Conservation (phyloP, 2,888 invertebrate species). For the Drosophila vallismaia region DNA sequence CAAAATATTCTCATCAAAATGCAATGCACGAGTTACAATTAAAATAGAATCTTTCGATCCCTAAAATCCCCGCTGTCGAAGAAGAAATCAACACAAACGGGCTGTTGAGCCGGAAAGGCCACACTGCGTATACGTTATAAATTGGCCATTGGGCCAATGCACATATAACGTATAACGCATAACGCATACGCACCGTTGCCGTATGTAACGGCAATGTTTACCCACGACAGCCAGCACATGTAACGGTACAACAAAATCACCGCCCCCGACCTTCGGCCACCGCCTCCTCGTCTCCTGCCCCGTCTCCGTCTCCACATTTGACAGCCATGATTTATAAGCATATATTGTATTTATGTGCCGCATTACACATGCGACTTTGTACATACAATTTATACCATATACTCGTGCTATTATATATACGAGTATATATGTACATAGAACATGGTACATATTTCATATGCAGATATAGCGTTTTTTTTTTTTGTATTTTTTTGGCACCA, state of each 20-base stretch:
- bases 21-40: neutral
- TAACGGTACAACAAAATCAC: conserved; percentile 29
- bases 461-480: conserved; percentile 1
- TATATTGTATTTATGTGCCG: conserved; percentile 24
- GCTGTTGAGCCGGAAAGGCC: conserved; percentile 17
- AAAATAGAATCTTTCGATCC: too few relatives aligned
- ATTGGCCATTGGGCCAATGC: conserved; percentile 19
- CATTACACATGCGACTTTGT: conserved; percentile 2
- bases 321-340: conserved; percentile 35
- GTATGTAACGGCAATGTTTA: conserved; percentile 36
- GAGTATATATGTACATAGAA: neutral
- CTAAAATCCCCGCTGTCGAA: neutral
- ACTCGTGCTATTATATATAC: conserved; percentile 2
- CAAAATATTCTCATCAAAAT: neutral
- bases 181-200: conserved; percentile 21
- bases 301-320: conserved; percentile 12
- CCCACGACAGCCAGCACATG: conserved; percentile 32
- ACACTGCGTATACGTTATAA: conserved; percentile 36
- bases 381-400: conserved; percentile 2
- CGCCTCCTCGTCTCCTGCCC: neutral
- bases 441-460: neutral
- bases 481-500: conserved; percentile 27
- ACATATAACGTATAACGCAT: conserved; percentile 5
- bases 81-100: neutral
- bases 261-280: conserved; percentile 19